phyloP scores from a whole-genome alignment of 2,888 invertebrate genomes.

The Trissoscelio sp. region DNA sequence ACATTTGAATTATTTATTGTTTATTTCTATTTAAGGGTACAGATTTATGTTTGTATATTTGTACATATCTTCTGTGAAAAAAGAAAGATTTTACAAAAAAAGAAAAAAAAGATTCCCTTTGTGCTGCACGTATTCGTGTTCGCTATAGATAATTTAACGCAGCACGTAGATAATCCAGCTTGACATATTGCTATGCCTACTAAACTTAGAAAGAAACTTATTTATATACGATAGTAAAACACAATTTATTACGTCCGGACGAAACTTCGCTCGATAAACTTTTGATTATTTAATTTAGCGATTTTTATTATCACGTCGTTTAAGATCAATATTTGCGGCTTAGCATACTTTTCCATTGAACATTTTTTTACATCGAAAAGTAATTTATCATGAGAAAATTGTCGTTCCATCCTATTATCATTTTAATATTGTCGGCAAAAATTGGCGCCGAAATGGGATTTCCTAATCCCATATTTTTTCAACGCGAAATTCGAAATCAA shows the following conservation, averaged over 20 bases:
- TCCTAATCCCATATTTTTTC: background rate
- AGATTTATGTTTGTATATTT: conserved; percentile 15
- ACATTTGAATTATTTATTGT: background rate
- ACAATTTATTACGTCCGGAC: conserved; percentile 25
- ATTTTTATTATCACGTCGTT: background rate
- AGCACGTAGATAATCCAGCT: conserved; percentile 40
- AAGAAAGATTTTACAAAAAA: conserved; percentile 20
- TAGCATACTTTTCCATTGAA: background rate
- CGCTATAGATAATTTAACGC: conserved; percentile 43
- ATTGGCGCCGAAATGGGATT: background rate
- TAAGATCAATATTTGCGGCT: background rate
- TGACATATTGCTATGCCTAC: conserved; percentile 46
- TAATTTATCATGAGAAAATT: background rate
- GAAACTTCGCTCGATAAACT: conserved; percentile 12
- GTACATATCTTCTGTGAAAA: conserved; percentile 5
- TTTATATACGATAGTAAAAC: conserved; percentile 47
- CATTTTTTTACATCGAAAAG: background rate
- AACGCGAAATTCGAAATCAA: background rate
- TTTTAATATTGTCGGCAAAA: background rate
- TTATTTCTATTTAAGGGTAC: background rate
- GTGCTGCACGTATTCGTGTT: conserved; percentile 7
- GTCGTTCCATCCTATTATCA: background rate
- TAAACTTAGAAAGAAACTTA: conserved; percentile 38
- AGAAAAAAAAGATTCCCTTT: background rate
- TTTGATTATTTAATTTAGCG: background rate